Conservation (phyloP, 2,113 vertebrate genomes). For the Heliornis fulica region DNA sequence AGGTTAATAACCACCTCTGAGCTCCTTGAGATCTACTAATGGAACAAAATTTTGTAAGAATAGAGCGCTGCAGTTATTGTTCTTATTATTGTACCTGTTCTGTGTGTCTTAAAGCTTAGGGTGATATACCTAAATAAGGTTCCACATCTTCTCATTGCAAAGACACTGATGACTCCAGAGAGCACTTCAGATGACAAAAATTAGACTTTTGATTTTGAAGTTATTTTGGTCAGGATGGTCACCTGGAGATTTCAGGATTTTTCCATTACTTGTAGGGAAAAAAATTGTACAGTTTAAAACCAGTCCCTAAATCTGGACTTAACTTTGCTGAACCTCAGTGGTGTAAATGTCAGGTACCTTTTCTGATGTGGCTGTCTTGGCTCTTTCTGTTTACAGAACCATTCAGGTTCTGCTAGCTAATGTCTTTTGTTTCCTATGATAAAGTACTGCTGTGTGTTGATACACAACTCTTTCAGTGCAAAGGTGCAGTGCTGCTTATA, state of each 20-base stretch:
- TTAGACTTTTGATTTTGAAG: neutral
- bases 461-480: neutral
- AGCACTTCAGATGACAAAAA: neutral
- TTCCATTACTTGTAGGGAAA: neutral
- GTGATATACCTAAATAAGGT: neutral
- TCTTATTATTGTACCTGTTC: neutral
- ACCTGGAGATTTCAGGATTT: neutral
- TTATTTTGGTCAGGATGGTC: neutral
- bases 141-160: fast-evolving
- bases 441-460: neutral
- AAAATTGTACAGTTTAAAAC: fast-evolving
- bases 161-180: neutral
- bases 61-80: neutral
- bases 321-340: neutral
- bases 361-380: neutral
- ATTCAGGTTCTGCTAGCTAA: neutral
- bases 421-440: neutral
- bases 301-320: neutral
- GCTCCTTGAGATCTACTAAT: neutral
- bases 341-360: neutral
- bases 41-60: neutral
- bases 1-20: neutral
- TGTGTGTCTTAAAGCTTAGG: neutral
- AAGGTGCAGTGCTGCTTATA: neutral
- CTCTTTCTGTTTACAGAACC: neutral